These are phyloP conservation scores for Gallinago nigripennis DNA, from an alignment of 2,797 vertebrate species.

Conservation along the genomic window DNA sequence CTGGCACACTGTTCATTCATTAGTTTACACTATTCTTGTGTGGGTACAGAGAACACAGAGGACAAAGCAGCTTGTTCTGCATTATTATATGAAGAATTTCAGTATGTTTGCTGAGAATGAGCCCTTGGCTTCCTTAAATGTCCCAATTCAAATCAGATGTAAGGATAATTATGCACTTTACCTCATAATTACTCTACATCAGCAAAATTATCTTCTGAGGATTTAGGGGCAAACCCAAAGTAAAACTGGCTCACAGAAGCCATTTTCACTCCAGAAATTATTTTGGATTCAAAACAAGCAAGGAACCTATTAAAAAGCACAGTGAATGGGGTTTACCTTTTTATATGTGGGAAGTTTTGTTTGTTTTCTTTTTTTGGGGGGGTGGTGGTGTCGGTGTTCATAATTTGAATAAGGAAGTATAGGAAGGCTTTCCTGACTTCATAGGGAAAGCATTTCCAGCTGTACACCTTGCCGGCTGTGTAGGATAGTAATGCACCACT, in stretches of 20 bases:
- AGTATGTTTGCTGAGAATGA: neutral
- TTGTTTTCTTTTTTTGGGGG: neutral
- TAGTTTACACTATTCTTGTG: neutral
- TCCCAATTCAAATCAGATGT: neutral
- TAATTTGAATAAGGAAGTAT: neutral
- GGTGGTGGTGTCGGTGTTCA: no score
- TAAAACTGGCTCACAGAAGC: neutral
- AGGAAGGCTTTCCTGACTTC: neutral
- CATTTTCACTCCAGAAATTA: slow-evolving; percentile 2
- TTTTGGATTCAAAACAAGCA: neutral
- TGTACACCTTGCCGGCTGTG: neutral
- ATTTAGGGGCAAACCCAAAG: neutral
- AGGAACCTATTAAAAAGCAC: neutral
- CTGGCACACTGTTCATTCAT: neutral
- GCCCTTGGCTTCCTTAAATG: slow-evolving; percentile 1
- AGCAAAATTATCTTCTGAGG: slow-evolving; percentile 24
- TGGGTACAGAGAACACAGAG: neutral
- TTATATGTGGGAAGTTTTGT: neutral
- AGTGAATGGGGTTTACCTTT: neutral
- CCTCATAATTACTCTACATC: neutral
- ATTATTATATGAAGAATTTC: neutral
- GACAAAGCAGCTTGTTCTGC: neutral
- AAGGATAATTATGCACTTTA: neutral
- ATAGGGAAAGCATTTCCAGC: neutral
- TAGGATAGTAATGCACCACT: neutral